A percentile compares a stretch with the other conserved stretches of the same genome.
phyloP scores from a whole-genome alignment of 2,113 vertebrate genomes.

The Ptyas mucosa region DNA sequence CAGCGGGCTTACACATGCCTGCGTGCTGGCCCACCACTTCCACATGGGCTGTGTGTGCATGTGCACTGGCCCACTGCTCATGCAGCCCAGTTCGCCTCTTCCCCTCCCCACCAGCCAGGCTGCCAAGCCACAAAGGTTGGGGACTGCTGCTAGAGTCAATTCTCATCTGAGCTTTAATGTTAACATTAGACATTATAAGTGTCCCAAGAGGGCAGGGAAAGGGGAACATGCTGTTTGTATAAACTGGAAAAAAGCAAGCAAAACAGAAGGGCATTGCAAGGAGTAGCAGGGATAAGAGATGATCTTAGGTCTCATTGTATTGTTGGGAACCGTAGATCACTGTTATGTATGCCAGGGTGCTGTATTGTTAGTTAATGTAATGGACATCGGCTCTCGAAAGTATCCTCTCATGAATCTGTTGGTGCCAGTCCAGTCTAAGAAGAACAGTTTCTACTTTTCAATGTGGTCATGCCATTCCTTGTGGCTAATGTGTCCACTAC shows the following conservation, averaged over 20 bases:
- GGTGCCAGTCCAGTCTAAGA: background rate
- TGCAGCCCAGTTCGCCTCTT: too few relatives aligned
- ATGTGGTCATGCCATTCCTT: background rate
- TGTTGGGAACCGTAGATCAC: background rate
- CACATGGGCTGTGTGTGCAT: too few relatives aligned
- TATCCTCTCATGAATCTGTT: background rate
- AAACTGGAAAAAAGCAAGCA: background rate
- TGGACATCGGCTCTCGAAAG: background rate
- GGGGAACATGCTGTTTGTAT: background rate
- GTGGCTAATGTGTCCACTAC: background rate
- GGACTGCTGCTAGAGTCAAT: background rate
- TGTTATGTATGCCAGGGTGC: background rate
- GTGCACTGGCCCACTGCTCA: too few relatives aligned
- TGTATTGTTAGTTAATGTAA: background rate
- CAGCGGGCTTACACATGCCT: too few relatives aligned
- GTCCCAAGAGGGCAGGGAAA: background rate
- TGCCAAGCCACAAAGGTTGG: too few relatives aligned
- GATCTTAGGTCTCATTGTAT: background rate
- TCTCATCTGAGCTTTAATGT: background rate
- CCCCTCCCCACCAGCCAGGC: too few relatives aligned
- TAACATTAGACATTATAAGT: background rate
- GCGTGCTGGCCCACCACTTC: too few relatives aligned
- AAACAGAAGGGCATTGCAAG: background rate
- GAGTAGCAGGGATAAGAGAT: background rate
- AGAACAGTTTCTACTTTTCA: background rate